Conservation (phyloP, 2,113 vertebrate species). For the Piprites chloris region DNA sequence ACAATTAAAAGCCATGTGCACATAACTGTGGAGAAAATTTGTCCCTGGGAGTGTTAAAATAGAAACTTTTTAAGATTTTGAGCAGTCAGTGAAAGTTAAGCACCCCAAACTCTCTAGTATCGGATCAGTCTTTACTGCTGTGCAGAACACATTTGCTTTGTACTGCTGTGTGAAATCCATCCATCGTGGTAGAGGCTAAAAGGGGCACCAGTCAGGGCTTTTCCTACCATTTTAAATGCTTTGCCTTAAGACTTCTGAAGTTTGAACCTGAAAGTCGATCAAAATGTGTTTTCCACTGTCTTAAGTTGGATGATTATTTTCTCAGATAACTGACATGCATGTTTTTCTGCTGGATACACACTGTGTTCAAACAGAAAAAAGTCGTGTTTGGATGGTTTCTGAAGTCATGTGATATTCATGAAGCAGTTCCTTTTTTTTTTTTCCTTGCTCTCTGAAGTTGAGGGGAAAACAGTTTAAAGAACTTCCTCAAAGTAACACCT, state of each 20-base stretch:
- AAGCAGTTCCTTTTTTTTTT: slow-evolving; percentile 53
- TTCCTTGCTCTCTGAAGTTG: slow-evolving; percentile 70
- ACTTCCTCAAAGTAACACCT: slow-evolving; percentile 88
- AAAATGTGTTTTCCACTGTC: slow-evolving; percentile 72
- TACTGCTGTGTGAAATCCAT: slow-evolving; percentile 32
- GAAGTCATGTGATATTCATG: slow-evolving; percentile 67
- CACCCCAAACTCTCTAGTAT: slow-evolving; percentile 4
- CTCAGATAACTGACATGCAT: slow-evolving; percentile 61
- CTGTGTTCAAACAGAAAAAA: slow-evolving; percentile 72
- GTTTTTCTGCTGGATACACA: slow-evolving; percentile 74
- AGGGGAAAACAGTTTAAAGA: slow-evolving; percentile 71
- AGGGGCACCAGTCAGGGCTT: slow-evolving; percentile 35
- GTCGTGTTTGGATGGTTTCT: slow-evolving; percentile 69
- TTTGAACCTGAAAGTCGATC: slow-evolving; percentile 67
- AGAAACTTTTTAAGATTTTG: slow-evolving; percentile 28
- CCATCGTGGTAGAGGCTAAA: slow-evolving; percentile 14
- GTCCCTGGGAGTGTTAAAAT: slow-evolving; percentile 14
- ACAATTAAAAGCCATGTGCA: neutral
- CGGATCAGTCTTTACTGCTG: neutral
- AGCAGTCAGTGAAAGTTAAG: slow-evolving; percentile 27
- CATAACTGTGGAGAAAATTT: neutral
- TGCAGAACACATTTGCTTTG: slow-evolving; percentile 25
- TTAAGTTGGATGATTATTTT: slow-evolving; percentile 61
- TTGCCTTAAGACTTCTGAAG: slow-evolving; percentile 43
- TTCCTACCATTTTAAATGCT: slow-evolving; percentile 58